Evolutionary conservation across 1,140 invertebrate species (phyloP).

Genomic region (Caerostris darwini): DNA sequence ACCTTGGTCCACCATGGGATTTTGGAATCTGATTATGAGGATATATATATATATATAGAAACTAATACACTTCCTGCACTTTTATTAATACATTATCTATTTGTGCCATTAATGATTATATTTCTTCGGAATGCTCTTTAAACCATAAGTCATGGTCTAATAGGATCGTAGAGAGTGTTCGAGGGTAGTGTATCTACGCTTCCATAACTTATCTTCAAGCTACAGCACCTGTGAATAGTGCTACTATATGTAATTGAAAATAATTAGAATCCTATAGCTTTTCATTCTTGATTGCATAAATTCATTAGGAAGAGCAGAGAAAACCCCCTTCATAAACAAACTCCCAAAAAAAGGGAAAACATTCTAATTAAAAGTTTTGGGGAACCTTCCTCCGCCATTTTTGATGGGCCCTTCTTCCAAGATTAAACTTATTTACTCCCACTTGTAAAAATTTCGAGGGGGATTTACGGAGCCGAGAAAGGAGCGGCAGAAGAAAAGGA

Average conservation of each 20-base stretch:
- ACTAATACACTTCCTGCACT: no score
- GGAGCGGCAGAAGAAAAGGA: neutral
- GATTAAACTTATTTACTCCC: constrained; percentile 49
- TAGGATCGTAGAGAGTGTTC: no score
- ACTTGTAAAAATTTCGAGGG: constrained; percentile 35
- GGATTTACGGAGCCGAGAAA: constrained; percentile 34
- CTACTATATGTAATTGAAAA: neutral
- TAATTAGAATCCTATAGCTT: neutral
- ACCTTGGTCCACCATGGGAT: no score
- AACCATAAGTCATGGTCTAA: no score
- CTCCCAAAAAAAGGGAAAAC: neutral
- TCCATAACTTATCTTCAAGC: no score
- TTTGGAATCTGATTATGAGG: no score
- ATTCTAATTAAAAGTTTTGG: constrained; percentile 34
- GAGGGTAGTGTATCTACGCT: no score
- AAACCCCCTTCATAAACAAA: constrained; percentile 48
- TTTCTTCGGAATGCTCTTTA: no score
- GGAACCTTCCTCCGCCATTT: neutral
- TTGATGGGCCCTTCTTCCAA: neutral
- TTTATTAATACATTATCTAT: no score
- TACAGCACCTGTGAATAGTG: no score
- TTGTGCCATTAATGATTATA: no score
- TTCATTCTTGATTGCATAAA: neutral
- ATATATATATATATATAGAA: no score
- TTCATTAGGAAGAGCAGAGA: constrained; percentile 30